Percentiles rank a stretch among this genome's conserved stretches.
Conservation (phyloP, 2,888 invertebrate species). For the Pterostichus niger region DNA sequence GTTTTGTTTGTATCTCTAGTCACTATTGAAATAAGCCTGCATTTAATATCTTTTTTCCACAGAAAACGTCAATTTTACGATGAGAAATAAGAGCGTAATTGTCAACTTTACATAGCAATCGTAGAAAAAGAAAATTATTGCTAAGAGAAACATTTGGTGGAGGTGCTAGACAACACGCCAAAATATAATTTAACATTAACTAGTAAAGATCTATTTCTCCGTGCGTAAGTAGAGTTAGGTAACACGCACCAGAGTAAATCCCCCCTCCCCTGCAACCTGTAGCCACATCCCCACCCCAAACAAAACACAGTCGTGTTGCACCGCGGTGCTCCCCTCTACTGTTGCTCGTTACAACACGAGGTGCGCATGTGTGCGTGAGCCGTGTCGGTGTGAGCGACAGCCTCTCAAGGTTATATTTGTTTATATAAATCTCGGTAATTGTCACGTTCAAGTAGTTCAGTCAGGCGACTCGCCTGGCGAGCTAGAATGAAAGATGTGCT, state of each 20-base stretch:
- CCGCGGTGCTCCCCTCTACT: conserved; percentile 2
- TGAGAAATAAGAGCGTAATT: too few species aligned
- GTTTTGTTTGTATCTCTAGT: too few species aligned
- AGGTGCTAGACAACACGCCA: too few species aligned
- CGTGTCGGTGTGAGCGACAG: conserved; percentile 2
- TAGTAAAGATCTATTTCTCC: not conserved
- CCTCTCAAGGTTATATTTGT: conserved; percentile 66
- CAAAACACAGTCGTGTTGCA: conserved; percentile 40
- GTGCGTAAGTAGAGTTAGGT: not conserved
- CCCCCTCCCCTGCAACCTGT: conserved; percentile 34
- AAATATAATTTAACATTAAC: not conserved
- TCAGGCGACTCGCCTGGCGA: too few species aligned
- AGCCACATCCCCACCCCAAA: conserved; percentile 26
- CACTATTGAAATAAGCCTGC: too few species aligned
- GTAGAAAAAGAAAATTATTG: too few species aligned
- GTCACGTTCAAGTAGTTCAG: conserved; percentile 63
- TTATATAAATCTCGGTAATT: conserved; percentile 66
- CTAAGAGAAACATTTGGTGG: too few species aligned
- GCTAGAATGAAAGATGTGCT: too few species aligned
- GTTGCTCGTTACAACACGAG: not conserved
- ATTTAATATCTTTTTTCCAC: too few species aligned
- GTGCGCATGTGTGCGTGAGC: conserved; percentile 21
- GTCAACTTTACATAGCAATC: too few species aligned
- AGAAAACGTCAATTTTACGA: too few species aligned
- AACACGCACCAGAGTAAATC: not conserved